phyloP scores from a whole-genome alignment of 1,140 invertebrate genomes.

The Drosophila littoralis region DNA sequence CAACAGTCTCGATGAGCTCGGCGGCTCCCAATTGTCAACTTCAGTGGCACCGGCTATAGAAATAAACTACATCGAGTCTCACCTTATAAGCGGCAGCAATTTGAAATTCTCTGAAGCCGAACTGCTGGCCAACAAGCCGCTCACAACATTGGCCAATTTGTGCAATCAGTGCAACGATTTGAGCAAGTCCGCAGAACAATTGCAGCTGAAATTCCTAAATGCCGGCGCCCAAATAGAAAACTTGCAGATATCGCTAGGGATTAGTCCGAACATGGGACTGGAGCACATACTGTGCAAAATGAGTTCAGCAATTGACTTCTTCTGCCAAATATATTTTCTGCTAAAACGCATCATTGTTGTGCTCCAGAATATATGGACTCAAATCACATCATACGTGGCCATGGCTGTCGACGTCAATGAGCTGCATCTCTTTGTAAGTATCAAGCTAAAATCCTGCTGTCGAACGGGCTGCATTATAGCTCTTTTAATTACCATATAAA shows the following conservation, averaged over 20 bases:
- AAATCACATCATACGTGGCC: conserved; percentile 55
- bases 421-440: conserved; percentile 57
- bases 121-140: conserved; percentile 91
- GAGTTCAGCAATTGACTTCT: conserved; percentile 72
- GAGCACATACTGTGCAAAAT: conserved; percentile 57
- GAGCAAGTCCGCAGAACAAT: conserved; percentile 87
- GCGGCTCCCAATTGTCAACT: conserved; percentile 3
- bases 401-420: conserved; percentile 39
- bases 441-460: background rate
- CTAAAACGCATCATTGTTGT: conserved; percentile 64
- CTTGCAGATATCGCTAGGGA: background rate
- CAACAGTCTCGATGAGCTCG: background rate
- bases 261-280: background rate
- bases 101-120: conserved; percentile 91
- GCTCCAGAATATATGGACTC: conserved; percentile 65
- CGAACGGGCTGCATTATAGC: too few species aligned
- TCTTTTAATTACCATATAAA: too few species aligned
- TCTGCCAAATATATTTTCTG: conserved; percentile 74
- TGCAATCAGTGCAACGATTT: conserved; percentile 91
- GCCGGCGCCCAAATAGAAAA: conserved; percentile 32
- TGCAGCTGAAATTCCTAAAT: conserved; percentile 52
- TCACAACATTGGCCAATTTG: conserved; percentile 91
- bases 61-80: conserved; percentile 32
- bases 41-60: conserved; percentile 52
- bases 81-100: conserved; percentile 68